Conservation (phyloP, 2,888 invertebrate species). For the Agrotis exclamationis region DNA sequence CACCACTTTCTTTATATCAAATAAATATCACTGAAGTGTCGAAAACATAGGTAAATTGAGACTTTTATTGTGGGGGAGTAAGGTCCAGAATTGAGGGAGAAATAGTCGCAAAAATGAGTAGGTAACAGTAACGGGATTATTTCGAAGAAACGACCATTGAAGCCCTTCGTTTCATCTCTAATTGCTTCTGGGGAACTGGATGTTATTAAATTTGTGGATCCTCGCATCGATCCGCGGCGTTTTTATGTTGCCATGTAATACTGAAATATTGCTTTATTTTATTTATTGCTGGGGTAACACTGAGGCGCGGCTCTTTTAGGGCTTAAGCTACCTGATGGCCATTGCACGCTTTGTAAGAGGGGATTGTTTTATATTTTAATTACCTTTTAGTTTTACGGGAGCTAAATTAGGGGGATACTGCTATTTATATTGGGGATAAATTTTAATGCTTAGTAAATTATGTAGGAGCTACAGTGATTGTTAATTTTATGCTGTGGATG, state of each 20-base stretch:
- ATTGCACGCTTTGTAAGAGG: constrained; percentile 37
- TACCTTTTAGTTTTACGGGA: constrained; percentile 28
- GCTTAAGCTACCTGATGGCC: constrained; percentile 41
- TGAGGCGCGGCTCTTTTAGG: constrained; percentile 44
- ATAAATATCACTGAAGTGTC: constrained; percentile 41
- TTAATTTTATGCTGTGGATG: not conserved
- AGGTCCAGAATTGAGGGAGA: constrained; percentile 57
- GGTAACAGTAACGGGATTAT: constrained; percentile 66
- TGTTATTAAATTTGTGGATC: constrained; percentile 71
- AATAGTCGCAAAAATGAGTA: constrained; percentile 51
- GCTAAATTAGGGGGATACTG: constrained; percentile 18
- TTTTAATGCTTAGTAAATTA: not conserved
- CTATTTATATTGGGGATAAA: not conserved
- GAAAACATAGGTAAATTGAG: constrained; percentile 46
- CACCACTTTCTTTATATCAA: constrained; percentile 62
- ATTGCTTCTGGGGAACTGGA: constrained; percentile 78
- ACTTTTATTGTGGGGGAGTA: constrained; percentile 39
- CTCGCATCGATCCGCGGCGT: constrained; percentile 62
- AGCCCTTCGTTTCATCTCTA: constrained; percentile 76
- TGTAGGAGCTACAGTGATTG: not conserved
- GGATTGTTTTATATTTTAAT: constrained; percentile 47
- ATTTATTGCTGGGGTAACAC: constrained; percentile 60
- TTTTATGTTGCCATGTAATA: constrained; percentile 62
- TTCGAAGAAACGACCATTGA: constrained; percentile 71
- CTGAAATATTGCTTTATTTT: constrained; percentile 61